These are phyloP conservation scores for Staurois parvus DNA, from an alignment of 2,797 vertebrate genomes.

Conservation along the genomic window DNA sequence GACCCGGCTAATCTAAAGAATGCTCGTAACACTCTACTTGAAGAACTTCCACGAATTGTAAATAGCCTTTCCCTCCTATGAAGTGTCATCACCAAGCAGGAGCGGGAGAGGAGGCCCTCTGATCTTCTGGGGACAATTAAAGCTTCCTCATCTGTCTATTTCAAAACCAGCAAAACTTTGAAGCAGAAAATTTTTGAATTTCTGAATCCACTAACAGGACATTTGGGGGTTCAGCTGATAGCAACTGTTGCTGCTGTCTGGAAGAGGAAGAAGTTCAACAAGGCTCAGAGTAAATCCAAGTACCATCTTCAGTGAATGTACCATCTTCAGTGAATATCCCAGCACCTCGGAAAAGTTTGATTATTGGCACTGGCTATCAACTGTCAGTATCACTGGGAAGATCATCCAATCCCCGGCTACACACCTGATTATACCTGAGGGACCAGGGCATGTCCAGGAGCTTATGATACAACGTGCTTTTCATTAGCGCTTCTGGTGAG, in stretches of 20 bases:
- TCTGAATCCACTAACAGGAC: constrained; percentile 85
- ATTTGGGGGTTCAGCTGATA: constrained; percentile 88
- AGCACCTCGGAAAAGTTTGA: too few species aligned
- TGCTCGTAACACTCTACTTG: constrained; percentile 89
- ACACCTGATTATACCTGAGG: too few species aligned
- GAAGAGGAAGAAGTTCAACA: constrained; percentile 85
- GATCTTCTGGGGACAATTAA: constrained; percentile 80
- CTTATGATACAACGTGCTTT: too few species aligned
- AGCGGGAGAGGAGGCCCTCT: constrained; percentile 79
- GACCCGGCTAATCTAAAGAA: constrained; percentile 88
- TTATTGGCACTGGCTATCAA: too few species aligned
- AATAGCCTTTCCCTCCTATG: constrained; percentile 91
- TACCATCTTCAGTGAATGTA: too few species aligned
- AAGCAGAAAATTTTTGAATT: constrained; percentile 90
- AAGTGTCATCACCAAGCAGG: constrained; percentile 86
- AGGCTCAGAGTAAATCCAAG: constrained; percentile 84
- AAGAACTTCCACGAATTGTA: constrained; percentile 88
- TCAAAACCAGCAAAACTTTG: constrained; percentile 88
- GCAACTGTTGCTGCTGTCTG: constrained; percentile 90
- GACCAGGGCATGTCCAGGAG: too few species aligned
- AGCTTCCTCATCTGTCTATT: constrained; percentile 89
- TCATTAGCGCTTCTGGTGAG: too few species aligned
- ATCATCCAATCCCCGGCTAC: too few species aligned
- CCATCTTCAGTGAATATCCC: too few species aligned
- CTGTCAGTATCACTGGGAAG: too few species aligned